Percentiles rank a stretch among this genome's conserved stretches.
phyloP scores from a whole-genome alignment of 2,113 vertebrate genomes.

The Notiomystis cincta region DNA sequence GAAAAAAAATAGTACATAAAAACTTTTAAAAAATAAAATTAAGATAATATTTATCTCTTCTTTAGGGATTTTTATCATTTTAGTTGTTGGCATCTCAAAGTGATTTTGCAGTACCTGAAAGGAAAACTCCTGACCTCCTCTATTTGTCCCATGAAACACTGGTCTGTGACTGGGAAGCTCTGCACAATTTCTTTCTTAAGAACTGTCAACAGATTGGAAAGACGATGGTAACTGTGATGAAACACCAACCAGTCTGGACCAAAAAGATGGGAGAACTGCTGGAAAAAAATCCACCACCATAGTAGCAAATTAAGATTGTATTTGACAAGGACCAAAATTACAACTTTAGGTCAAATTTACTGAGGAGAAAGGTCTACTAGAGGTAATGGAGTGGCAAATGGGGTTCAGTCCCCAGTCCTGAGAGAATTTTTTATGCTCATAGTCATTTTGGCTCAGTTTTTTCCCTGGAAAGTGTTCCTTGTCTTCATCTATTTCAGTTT shows the following conservation, averaged over 20 bases:
- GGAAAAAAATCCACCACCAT: neutral
- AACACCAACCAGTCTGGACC: neutral
- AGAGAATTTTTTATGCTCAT: neutral
- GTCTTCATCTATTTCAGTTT: neutral
- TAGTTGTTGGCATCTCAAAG: neutral
- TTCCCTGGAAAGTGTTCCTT: neutral
- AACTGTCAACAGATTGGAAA: neutral
- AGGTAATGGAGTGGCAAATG: neutral
- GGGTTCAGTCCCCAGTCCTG: neutral
- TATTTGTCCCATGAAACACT: neutral
- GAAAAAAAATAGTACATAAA: rapidly evolving
- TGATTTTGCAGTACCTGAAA: neutral
- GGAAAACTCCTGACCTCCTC: neutral
- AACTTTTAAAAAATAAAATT: rapidly evolving
- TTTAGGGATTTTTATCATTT: neutral
- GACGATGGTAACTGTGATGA: neutral
- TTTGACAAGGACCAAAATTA: neutral
- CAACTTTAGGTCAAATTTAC: neutral
- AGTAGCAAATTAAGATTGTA: neutral
- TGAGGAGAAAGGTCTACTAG: neutral
- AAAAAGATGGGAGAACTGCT: neutral
- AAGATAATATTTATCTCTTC: neutral
- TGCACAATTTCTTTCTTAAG: neutral
- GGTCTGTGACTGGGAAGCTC: neutral
- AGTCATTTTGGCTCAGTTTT: neutral